A percentile compares a stretch with the other conserved stretches of the same genome.
Evolutionary conservation across 2,797 vertebrate genomes (phyloP).

Genomic region (Limnodromus scolopaceus): DNA sequence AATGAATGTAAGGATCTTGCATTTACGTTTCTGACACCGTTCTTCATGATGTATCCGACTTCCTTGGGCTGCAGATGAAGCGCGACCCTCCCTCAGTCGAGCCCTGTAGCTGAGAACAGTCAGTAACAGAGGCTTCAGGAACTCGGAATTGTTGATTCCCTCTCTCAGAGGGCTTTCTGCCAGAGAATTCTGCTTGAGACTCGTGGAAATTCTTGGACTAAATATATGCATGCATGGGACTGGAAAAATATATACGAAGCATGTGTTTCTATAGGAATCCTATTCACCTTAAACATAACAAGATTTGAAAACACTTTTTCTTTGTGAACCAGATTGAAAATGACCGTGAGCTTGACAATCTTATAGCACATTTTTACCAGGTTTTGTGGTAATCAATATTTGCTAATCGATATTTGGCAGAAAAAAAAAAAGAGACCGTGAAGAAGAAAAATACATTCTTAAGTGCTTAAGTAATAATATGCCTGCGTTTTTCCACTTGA

Average conservation of each 20-base stretch:
- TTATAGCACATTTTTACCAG: background rate
- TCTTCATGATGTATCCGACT: background rate
- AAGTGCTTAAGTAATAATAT: constrained; percentile 26
- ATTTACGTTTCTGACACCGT: background rate
- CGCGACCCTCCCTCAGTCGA: background rate
- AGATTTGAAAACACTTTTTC: background rate
- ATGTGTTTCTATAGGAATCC: constrained; percentile 28
- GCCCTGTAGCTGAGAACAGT: background rate
- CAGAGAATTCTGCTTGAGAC: constrained; percentile 49
- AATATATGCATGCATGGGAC: constrained; percentile 27
- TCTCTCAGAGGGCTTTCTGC: constrained; percentile 27
- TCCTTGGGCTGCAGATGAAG: background rate
- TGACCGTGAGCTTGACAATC: background rate
- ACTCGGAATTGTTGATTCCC: constrained; percentile 2
- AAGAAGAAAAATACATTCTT: constrained; percentile 17
- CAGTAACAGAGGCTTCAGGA: background rate
- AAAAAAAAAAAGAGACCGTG: constrained; percentile 23
- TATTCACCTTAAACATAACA: background rate
- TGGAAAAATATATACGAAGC: constrained; percentile 52
- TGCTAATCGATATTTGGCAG: background rate
- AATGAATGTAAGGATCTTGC: background rate
- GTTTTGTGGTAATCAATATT: background rate
- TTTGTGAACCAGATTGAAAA: background rate
- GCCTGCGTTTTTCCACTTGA: constrained; percentile 28
- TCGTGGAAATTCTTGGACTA: constrained; percentile 56